Evolutionary conservation across 2,113 vertebrate genomes (phyloP), one percentile per base, ranked within the genome.

Genomic region (Mus pahari): DNA sequence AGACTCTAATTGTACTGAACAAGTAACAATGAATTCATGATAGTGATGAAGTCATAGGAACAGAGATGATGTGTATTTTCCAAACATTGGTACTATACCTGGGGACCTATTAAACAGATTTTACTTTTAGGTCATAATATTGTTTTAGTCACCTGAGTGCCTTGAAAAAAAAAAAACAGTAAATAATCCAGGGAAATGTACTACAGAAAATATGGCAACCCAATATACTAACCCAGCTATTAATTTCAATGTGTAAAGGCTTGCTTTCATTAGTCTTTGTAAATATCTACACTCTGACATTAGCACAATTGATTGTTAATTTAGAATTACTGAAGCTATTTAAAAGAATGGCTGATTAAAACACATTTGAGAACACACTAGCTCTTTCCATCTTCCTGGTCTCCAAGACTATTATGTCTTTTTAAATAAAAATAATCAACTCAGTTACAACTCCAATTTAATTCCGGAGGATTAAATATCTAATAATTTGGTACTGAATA

Each of bases 281-380:
- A 89, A 92, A 92, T 92, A 68, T 48, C 68, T 83, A 78, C 33
- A 93, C 87, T 62, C 4, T 66, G 39, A 93, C 39, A 53, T 68
- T 89, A 39, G n/a, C 45, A 91, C 4, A 91, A 91, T 92, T 91
- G 96, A 83, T 84, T 94, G 17, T 1, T 92, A 71, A 50, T 53
- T 86, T 71, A 13, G 2, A 88, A 55, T 64, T 71, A 39, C 10
- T 86, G 20, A 86, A 93, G 60, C 3, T 55, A 74, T 55, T 90
- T 60, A 39, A 92, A 66, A 92, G 31, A 48, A 91, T 55, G 87
- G 13, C 31, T 88, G 36, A 88, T 90, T 96, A 58, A 33, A 55
- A 4, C 31, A 20, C 2, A 50, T 84, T 92, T 66, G 60, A 91
- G 92, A 90, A 42, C 26, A 84, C 45, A 4, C 11, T 62, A 79